Percentiles rank a stretch among this genome's conserved stretches.
Evolutionary conservation across 1,140 invertebrate genomes (phyloP).

Genomic region (Bombus superbus): DNA sequence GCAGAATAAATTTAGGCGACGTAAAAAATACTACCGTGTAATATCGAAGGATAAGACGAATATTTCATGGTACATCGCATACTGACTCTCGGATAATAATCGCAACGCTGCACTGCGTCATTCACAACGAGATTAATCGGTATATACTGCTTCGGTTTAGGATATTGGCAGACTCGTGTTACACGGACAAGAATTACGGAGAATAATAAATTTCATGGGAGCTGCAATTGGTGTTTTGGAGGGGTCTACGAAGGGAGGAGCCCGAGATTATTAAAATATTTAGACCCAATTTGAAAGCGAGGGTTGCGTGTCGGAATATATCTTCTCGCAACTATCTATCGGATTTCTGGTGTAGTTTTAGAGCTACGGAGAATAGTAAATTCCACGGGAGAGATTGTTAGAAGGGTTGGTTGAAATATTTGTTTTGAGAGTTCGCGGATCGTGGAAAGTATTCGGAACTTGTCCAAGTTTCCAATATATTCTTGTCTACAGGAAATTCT

Average conservation of each 20-base stretch:
- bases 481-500: not conserved
- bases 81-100: not conserved
- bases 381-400: conserved; percentile 13
- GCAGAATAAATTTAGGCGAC: no score
- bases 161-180: not conserved
- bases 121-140: conserved; percentile 73
- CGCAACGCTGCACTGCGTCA: not conserved
- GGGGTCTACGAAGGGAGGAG: not conserved
- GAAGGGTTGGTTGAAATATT: conserved; percentile 15
- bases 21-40: no score
- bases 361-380: conserved; percentile 1
- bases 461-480: not conserved
- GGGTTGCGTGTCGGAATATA: no score
- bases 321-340: conserved; percentile 16
- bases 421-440: no score
- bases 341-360: not conserved
- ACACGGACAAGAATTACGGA: conserved; percentile 20
- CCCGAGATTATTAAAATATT: conserved; percentile 21
- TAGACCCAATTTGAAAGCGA: not conserved
- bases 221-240: not conserved
- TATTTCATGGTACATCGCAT: not conserved
- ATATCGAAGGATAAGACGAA: no score
- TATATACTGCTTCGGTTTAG: conserved; percentile 33
- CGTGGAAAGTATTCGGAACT: not conserved
- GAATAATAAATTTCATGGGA: conserved; percentile 5